Evolutionary conservation across 2,113 vertebrate genomes (phyloP), one percentile per base, ranked within the genome.

Genomic region (Notothenia coriiceps): DNA sequence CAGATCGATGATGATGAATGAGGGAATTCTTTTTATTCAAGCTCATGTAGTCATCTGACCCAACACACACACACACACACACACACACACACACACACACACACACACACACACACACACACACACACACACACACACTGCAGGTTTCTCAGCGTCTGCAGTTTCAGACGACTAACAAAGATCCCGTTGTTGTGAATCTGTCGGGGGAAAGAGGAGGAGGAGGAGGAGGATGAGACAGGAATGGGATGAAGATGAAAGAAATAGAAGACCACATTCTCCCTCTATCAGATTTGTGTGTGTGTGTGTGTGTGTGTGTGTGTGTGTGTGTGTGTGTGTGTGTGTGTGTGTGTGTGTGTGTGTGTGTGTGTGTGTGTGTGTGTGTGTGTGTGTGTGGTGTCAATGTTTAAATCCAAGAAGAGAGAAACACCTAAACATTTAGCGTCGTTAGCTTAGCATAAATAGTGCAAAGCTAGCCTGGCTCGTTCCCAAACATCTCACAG

Each of bases 121-220:
- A 74, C 52, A 70, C 64, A 71, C 75, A 70, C 82, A 80, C 44
- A 33, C 62, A 52, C 59, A 20, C 71, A 1, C 46, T n/a, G 55
- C 43, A 70, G 69, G 57, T 77, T 91, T 91, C 91, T 92, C 91
- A 91, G 83, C 66, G 46, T 87, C 87, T 94, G 86, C 52, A 84
- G 86, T 93, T 92, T 83, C 93, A 89, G 57, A 51, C 3, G 35
- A 75, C 46, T 55, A 85, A 93, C 90, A 92, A 92, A 85, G 86
- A 72, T 67, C 56, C 77, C 79, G 72, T 91, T 90, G 88, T 92
- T 80, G 63, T 69, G 60, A 66, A 25, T 56, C 51, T 57, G 62
- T n/a, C 0, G 2, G n/a, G 49, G 17, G 49, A 33, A 10, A n/a
- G 55, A 29, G 18, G 70, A 20, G 66, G 82, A 29, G 70, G 44